Percentiles rank a stretch among this genome's conserved stretches.
Evolutionary conservation across 2,888 invertebrate species (phyloP).

Genomic region (Acanthoscelides obtectus): DNA sequence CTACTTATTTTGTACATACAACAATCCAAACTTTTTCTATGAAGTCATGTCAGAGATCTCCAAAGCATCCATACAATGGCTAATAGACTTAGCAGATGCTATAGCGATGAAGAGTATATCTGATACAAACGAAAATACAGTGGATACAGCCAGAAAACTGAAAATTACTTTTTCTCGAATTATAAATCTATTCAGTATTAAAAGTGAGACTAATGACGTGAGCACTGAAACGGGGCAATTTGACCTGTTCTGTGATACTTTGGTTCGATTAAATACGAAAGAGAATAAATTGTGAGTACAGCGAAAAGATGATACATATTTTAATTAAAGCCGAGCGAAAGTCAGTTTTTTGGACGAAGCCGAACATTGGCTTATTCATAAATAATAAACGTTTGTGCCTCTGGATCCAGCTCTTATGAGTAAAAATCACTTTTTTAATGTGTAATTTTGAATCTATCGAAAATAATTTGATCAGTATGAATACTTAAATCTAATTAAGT

Average conservation of each 20-base stretch:
- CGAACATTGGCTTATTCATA: too few relatives aligned
- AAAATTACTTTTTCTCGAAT: not conserved
- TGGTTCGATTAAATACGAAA: slow-evolving; percentile 74
- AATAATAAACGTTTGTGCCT: too few relatives aligned
- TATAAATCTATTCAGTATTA: not conserved
- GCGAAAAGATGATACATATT: not conserved
- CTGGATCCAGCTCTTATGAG: too few relatives aligned
- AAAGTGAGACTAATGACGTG: not conserved
- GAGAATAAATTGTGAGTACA: slow-evolving; percentile 82
- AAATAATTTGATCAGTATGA: too few relatives aligned
- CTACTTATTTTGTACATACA: slow-evolving; percentile 63
- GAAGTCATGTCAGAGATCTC: slow-evolving; percentile 53
- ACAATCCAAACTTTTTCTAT: slow-evolving; percentile 48
- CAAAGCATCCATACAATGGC: slow-evolving; percentile 39
- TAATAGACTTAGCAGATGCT: slow-evolving; percentile 11
- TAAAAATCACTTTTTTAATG: too few relatives aligned
- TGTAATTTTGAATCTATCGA: too few relatives aligned
- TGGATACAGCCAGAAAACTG: not conserved
- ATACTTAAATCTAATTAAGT: too few relatives aligned
- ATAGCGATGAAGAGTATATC: not conserved
- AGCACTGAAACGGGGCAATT: slow-evolving; percentile 13
- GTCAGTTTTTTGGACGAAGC: too few relatives aligned
- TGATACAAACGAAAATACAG: not conserved
- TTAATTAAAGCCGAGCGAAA: not conserved
- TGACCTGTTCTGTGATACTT: slow-evolving; percentile 58